phyloP scores from a whole-genome alignment of 2,888 invertebrate genomes.

The Andrena trimmerana region DNA sequence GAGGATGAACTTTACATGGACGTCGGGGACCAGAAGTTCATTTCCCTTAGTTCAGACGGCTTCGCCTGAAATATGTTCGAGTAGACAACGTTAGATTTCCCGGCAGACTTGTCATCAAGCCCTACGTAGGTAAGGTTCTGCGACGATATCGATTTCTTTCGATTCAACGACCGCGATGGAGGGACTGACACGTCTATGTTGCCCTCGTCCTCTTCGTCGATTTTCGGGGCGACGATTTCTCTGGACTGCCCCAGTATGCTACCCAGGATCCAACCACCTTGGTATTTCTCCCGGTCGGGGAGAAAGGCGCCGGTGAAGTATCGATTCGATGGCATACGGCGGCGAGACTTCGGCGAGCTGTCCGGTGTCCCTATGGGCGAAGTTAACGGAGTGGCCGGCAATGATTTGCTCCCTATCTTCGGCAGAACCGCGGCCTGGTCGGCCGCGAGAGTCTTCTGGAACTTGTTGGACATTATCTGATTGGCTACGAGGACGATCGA shows the following conservation, averaged over 20 bases:
- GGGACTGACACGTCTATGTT: constrained; percentile 53
- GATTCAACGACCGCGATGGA: constrained; percentile 78
- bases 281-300: constrained; percentile 83
- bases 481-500: constrained; percentile 87
- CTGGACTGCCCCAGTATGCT: constrained; percentile 89
- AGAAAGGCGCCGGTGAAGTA: constrained; percentile 87
- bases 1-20: constrained; percentile 88
- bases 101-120: constrained; percentile 79
- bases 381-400: constrained; percentile 89
- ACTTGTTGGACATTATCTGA: constrained; percentile 81
- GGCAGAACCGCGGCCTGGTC: constrained; percentile 50
- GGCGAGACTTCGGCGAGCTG: constrained; percentile 86
- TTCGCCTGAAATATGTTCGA: constrained; percentile 86
- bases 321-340: constrained; percentile 86
- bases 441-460: constrained; percentile 66
- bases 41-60: constrained; percentile 91
- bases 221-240: constrained; percentile 87
- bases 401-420: constrained; percentile 88
- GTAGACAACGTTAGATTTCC: constrained; percentile 74
- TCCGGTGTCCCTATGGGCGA: constrained; percentile 88
- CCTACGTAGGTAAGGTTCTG: constrained; percentile 82
- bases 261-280: constrained; percentile 89
- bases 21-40: constrained; percentile 95
- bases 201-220: constrained; percentile 87
- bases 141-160: constrained; percentile 84